phyloP scores from a whole-genome alignment of 2,888 invertebrate species.

The Amphipoea lucens region DNA sequence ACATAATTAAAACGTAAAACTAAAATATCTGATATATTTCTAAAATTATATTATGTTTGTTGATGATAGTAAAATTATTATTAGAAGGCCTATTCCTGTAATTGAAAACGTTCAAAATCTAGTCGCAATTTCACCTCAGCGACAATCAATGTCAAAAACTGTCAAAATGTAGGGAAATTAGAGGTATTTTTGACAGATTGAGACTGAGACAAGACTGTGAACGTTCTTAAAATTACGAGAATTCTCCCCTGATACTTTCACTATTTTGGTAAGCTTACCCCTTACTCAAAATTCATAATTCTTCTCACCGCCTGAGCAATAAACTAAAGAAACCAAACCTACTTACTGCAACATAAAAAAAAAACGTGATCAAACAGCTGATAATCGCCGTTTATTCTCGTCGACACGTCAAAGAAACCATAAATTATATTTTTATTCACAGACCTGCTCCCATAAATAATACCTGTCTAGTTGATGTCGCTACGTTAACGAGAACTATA shows the following conservation, averaged over 20 bases:
- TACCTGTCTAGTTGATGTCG: slow-evolving; percentile 46
- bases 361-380: slow-evolving; percentile 40
- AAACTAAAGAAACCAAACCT: slow-evolving; percentile 40
- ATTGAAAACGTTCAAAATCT: no score
- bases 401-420: slow-evolving; percentile 57
- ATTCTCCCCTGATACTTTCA: not conserved
- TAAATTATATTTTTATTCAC: slow-evolving; percentile 62
- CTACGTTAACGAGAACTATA: slow-evolving; percentile 34
- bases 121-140: no score
- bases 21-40: not conserved
- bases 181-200: no score
- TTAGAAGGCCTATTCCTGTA: not conserved
- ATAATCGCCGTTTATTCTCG: slow-evolving; percentile 51
- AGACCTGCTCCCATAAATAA: slow-evolving; percentile 57
- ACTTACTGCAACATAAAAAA: slow-evolving; percentile 25
- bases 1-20: not conserved
- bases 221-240: no score
- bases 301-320: not conserved
- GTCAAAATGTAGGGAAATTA: no score
- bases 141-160: no score
- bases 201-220: no score
- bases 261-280: not conserved
- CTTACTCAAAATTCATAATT: not conserved
- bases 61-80: not conserved
- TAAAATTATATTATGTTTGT: not conserved